phyloP scores from a whole-genome alignment of 2,888 invertebrate genomes.

The Loripinus fragilis region DNA sequence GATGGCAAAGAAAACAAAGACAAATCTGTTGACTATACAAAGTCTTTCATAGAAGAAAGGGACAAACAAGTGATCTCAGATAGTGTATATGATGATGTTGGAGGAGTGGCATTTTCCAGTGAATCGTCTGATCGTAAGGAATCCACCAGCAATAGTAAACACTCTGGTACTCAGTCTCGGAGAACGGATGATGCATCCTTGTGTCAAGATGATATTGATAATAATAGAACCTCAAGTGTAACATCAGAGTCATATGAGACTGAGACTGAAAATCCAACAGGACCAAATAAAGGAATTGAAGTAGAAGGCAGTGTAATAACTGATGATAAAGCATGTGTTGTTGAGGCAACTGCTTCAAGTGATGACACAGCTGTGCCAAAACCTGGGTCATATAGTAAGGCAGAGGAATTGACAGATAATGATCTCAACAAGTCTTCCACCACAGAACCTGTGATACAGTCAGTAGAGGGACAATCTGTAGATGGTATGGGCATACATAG shows the following conservation, averaged over 20 bases:
- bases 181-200: too few species aligned
- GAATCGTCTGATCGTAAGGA: too few species aligned
- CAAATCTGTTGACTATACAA: neutral
- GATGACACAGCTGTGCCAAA: neutral
- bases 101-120: too few species aligned
- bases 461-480: neutral
- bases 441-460: neutral
- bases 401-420: neutral
- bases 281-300: neutral
- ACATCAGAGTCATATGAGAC: neutral
- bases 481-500: constrained; percentile 16
- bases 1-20: neutral
- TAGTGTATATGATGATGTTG: constrained; percentile 14
- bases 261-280: neutral
- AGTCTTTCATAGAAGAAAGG: neutral
- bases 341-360: neutral
- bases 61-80: neutral
- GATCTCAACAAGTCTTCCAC: neutral
- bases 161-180: too few species aligned
- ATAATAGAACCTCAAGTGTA: too few species aligned
- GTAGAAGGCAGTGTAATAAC: neutral
- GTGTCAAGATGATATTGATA: too few species aligned
- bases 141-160: too few species aligned
- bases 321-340: neutral
- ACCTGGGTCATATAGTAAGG: neutral